Percentiles rank a stretch among this genome's conserved stretches.
Evolutionary conservation across 2,888 invertebrate genomes (phyloP).

Genomic region (Drosophila cognata): DNA sequence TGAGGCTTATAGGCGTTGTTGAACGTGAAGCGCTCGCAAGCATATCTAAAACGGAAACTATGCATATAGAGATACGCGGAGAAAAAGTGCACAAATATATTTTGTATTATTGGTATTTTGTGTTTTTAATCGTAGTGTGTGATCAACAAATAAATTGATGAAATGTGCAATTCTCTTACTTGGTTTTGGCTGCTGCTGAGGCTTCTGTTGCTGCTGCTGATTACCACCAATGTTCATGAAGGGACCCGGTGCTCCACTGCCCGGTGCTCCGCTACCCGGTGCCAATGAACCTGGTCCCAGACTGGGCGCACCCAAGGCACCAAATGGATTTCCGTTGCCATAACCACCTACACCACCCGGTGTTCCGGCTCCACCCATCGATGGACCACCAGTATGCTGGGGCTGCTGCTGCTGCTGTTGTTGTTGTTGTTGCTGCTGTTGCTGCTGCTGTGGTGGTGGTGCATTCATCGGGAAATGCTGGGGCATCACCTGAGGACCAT

Average conservation of each 20-base stretch:
- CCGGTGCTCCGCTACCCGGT: slow-evolving; percentile 83
- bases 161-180: slow-evolving; percentile 86
- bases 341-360: slow-evolving; percentile 81
- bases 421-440: slow-evolving; percentile 62
- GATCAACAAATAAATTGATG: not conserved
- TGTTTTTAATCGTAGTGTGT: slow-evolving; percentile 5
- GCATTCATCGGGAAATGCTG: slow-evolving; percentile 88
- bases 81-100: slow-evolving; percentile 23
- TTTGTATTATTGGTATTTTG: slow-evolving; percentile 26
- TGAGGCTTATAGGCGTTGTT: slow-evolving; percentile 91
- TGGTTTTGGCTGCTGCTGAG: slow-evolving; percentile 86
- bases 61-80: slow-evolving; percentile 59
- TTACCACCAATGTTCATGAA: slow-evolving; percentile 81
- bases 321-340: slow-evolving; percentile 84
- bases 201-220: slow-evolving; percentile 84
- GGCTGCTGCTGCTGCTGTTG: slow-evolving; percentile 46
- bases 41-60: slow-evolving; percentile 85
- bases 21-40: slow-evolving; percentile 89
- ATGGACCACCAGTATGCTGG: slow-evolving; percentile 41
- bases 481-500: slow-evolving; percentile 85
- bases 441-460: slow-evolving; percentile 81
- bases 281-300: slow-evolving; percentile 82
- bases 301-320: slow-evolving; percentile 84
- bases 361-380: slow-evolving; percentile 84
- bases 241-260: slow-evolving; percentile 65